Percentiles rank a stretch among this genome's conserved stretches.
Conservation (phyloP, 1,140 invertebrate genomes). For the Hyphantria cunea region DNA sequence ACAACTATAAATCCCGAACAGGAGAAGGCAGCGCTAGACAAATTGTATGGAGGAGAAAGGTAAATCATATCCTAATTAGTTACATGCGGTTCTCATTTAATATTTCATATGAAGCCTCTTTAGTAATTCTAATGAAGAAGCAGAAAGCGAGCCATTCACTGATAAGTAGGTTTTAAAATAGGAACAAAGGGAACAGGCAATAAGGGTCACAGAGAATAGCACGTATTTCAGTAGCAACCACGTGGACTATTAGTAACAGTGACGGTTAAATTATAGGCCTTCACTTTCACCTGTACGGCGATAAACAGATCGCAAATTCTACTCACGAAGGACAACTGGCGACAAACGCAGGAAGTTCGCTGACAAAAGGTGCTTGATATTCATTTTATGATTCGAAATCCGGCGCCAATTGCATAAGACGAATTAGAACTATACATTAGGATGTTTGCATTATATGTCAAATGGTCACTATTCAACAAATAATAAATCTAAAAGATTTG, state of each 20-base stretch:
- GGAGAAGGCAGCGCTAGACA: slow-evolving; percentile 64
- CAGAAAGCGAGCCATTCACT: background rate
- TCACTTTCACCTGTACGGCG: slow-evolving; percentile 49
- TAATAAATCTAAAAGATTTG: too few species aligned
- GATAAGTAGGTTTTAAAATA: background rate
- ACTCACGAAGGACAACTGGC: slow-evolving; percentile 37
- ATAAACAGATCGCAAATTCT: slow-evolving; percentile 47
- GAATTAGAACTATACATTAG: slow-evolving; percentile 2
- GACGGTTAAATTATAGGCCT: slow-evolving; percentile 27
- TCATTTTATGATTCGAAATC: slow-evolving; percentile 36
- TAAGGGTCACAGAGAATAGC: slow-evolving; percentile 30
- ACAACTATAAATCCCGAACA: slow-evolving; percentile 56
- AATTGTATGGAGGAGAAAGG: slow-evolving; percentile 89
- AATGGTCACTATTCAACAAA: too few species aligned
- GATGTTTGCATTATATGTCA: background rate
- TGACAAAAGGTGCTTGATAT: slow-evolving; percentile 30
- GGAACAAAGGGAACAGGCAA: slow-evolving; percentile 1
- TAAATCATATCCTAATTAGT: slow-evolving; percentile 39
- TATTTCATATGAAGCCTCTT: background rate
- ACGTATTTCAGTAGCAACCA: slow-evolving; percentile 32
- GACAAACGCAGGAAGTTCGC: slow-evolving; percentile 32
- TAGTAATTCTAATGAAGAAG: background rate
- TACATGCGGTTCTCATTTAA: background rate
- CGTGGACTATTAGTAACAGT: slow-evolving; percentile 14
- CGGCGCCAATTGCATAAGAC: slow-evolving; percentile 26